These are phyloP conservation scores for Cryptotermes secundus DNA, from an alignment of 1,140 invertebrate species.

Conservation along the genomic window DNA sequence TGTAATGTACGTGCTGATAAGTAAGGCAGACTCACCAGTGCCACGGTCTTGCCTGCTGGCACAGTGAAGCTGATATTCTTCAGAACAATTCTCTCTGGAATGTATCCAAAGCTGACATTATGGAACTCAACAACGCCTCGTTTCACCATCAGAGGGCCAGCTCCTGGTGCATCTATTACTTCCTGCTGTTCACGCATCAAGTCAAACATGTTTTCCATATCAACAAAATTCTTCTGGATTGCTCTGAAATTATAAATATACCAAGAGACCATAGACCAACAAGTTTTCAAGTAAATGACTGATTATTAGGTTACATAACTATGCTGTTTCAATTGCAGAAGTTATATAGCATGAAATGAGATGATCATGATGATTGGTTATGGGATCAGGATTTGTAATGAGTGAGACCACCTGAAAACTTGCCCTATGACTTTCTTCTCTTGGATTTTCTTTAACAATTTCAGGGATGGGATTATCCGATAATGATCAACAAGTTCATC, in stretches of 20 bases:
- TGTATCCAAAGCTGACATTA: conserved; percentile 87
- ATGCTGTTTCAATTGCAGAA: too few species aligned
- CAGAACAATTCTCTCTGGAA: conserved; percentile 76
- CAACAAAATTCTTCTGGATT: conserved; percentile 96
- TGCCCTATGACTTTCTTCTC: too few species aligned
- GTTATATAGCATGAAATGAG: too few species aligned
- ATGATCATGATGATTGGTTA: too few species aligned
- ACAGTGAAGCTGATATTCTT: conserved; percentile 84
- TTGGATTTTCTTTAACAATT: too few species aligned
- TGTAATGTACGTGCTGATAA: too few species aligned
- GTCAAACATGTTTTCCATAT: conserved; percentile 99
- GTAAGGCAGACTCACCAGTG: conserved; percentile 66
- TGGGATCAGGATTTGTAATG: too few species aligned
- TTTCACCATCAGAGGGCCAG: conserved; percentile 67
- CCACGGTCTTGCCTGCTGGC: conserved; percentile 86
- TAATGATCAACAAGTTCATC: too few species aligned
- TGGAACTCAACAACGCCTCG: conserved; percentile 83
- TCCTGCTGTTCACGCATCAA: conserved; percentile 84
- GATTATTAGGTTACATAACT: too few species aligned
- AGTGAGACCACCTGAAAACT: too few species aligned
- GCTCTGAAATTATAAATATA: conserved; percentile 59
- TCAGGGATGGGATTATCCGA: too few species aligned
- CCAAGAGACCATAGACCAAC: not conserved
- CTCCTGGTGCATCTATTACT: conserved; percentile 78
- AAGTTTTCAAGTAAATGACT: too few species aligned